Conservation (phyloP, 2,888 invertebrate species). For the Quadriops clusia region DNA sequence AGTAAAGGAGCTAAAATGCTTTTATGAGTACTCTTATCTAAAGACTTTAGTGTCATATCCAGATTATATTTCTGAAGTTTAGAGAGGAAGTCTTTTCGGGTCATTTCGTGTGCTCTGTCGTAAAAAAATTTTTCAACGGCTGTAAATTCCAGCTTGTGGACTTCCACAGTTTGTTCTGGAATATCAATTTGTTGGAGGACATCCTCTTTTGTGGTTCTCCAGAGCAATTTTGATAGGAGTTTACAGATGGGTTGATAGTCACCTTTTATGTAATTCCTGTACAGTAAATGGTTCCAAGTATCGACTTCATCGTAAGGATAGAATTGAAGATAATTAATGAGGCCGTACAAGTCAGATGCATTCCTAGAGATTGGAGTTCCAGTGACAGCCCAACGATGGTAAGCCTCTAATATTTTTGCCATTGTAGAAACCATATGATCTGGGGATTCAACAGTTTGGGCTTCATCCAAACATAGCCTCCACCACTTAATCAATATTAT, state of each 20-base stretch:
- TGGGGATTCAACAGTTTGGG: conserved; percentile 62
- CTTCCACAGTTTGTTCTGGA: conserved; percentile 47
- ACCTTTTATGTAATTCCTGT: conserved; percentile 39
- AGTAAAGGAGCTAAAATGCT: conserved; percentile 49
- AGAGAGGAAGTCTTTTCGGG: conserved; percentile 37
- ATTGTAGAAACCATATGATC: conserved; percentile 48
- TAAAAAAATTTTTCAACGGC: conserved; percentile 66
- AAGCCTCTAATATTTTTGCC: conserved; percentile 44
- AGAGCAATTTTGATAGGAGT: conserved; percentile 46
- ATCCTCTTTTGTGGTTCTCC: conserved; percentile 58
- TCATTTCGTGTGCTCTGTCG: conserved; percentile 45
- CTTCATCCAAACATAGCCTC: conserved; percentile 68
- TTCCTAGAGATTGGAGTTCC: conserved; percentile 47
- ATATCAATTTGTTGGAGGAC: conserved; percentile 53
- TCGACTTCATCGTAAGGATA: conserved; percentile 41
- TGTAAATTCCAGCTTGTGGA: conserved; percentile 53
- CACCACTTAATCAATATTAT: conserved; percentile 61
- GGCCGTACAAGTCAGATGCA: conserved; percentile 36
- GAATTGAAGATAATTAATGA: conserved; percentile 48
- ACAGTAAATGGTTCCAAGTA: conserved; percentile 44
- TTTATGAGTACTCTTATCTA: conserved; percentile 37
- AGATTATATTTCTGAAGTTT: conserved; percentile 36
- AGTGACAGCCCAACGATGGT: conserved; percentile 62
- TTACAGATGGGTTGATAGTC: conserved; percentile 38
- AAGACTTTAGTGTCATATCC: conserved; percentile 36